Evolutionary conservation across 2,113 vertebrate species (phyloP).

Genomic region (Nanorana parkeri): DNA sequence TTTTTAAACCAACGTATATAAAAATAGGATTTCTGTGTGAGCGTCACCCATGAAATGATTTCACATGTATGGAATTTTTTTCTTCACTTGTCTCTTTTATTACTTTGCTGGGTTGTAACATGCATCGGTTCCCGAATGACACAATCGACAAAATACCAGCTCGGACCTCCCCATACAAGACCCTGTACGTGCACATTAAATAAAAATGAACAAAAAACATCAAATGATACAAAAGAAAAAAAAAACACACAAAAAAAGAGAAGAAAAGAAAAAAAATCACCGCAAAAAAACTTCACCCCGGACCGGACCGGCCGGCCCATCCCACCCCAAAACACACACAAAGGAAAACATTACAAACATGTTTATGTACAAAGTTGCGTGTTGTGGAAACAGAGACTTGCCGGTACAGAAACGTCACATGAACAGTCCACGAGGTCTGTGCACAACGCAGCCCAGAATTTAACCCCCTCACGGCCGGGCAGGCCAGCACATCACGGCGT

Average conservation of each 20-base stretch:
- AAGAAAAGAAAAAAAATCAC: constrained; percentile 34
- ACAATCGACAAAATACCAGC: constrained; percentile 20
- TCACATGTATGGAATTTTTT: too few relatives aligned
- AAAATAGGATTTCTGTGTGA: too few relatives aligned
- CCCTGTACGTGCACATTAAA: constrained; percentile 31
- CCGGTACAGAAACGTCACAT: background rate
- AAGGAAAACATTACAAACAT: constrained; percentile 44
- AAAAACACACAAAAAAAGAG: too few relatives aligned
- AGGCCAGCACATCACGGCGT: background rate
- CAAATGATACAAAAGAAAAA: constrained; percentile 29
- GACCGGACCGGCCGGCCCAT: constrained; percentile 67
- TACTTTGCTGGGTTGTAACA: constrained; percentile 26
- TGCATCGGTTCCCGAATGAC: constrained; percentile 28
- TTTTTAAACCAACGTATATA: too few relatives aligned
- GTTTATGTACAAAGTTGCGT: constrained; percentile 15
- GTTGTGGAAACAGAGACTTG: constrained; percentile 2
- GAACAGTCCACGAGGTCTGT: background rate
- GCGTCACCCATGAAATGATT: too few relatives aligned
- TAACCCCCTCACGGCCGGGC: background rate
- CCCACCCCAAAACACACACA: constrained; percentile 29
- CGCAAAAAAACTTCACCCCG: background rate
- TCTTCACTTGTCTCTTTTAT: background rate
- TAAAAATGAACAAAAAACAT: constrained; percentile 17
- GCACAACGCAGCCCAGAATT: background rate
- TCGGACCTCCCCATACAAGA: background rate